Evolutionary conservation across 2,797 vertebrate genomes (phyloP).

Genomic region (Champsocephalus gunnari): DNA sequence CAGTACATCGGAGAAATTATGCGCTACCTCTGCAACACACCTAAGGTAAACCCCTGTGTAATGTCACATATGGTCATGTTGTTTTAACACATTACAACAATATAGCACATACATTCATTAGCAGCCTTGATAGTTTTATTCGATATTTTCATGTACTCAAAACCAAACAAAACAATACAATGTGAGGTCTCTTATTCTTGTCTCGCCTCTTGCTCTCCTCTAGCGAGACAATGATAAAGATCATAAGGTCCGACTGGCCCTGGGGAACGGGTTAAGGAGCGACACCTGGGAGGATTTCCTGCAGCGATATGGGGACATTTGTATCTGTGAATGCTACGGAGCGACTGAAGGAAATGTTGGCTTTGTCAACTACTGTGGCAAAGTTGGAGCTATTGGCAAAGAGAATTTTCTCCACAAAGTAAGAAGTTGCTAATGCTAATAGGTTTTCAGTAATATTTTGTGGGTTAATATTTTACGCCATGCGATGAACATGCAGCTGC

Average conservation of each 20-base stretch:
- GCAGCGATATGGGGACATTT: conserved; percentile 86
- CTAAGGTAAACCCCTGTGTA: conserved; percentile 79
- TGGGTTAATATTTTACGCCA: not conserved
- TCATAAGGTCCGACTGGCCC: conserved; percentile 86
- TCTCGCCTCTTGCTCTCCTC: conserved; percentile 4
- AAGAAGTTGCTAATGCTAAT: conserved; percentile 27
- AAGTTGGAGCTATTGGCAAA: conserved; percentile 88
- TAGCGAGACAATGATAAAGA: conserved; percentile 86
- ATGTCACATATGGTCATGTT: not conserved
- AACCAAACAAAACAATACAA: not conserved
- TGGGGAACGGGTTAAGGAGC: conserved; percentile 88
- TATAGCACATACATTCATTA: too few relatives aligned
- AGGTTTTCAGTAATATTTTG: not conserved
- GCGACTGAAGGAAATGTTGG: conserved; percentile 89
- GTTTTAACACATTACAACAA: too few relatives aligned
- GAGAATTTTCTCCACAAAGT: conserved; percentile 85
- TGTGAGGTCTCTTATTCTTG: not conserved
- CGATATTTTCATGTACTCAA: not conserved
- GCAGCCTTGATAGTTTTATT: not conserved
- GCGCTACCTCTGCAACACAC: conserved; percentile 89
- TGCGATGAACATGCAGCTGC: not conserved
- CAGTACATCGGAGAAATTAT: conserved; percentile 93
- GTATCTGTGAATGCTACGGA: conserved; percentile 88
- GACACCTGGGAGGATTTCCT: conserved; percentile 90
- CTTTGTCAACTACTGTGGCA: conserved; percentile 88